Base-by-base conservation (phyloP, 2,113 vertebrate species). In the Otis tarda region DNA sequence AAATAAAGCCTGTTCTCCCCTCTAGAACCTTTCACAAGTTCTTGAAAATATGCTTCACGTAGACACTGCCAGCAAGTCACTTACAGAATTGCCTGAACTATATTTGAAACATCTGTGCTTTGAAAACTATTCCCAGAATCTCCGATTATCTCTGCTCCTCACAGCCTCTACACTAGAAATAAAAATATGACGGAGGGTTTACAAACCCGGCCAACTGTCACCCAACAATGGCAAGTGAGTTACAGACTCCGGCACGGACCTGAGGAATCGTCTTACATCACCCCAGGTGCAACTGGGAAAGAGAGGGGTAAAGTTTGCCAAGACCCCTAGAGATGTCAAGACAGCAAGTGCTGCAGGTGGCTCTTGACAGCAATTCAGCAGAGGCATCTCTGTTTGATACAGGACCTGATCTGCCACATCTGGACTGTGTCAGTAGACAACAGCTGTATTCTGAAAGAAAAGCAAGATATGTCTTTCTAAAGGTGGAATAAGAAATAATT, bases 211-310 rank as follows among this genome's bases (percentile, higher is more conserved):
- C 39, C 65, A 49, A 52, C 21, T 89, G 30, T 20, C 15, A 2
- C 37, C 24, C 52, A 53, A 0, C 17, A 41, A 11, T 0, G 0
- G 45, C 20, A 79, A 79, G 12, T 1, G 43, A 53, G 28, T 80
- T 81, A 47, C 0, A 20, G n/a, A 43, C 23, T 55, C 39, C 0
- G 0, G 30, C 56, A 56, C 0, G 0, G 52, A 68, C 37, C 69
- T 33, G 41, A 68, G 27, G 41, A 69, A 77, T 77, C 67, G 37
- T 64, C 39, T 87, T 85, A 35, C 50, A 27, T 37, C 1, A 0
- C 5, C 27, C 20, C 53, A 57, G 39, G 30, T 45, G 22, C 81
- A 73, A 9, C 4, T 28, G 39, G 28, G 30, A 63, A 64, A 52
- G 69, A 47, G 52, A 43, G 17, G 56, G 73, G 49, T 12, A 41